phyloP scores from a whole-genome alignment of 2,797 vertebrate species.

The Mus spretus region DNA sequence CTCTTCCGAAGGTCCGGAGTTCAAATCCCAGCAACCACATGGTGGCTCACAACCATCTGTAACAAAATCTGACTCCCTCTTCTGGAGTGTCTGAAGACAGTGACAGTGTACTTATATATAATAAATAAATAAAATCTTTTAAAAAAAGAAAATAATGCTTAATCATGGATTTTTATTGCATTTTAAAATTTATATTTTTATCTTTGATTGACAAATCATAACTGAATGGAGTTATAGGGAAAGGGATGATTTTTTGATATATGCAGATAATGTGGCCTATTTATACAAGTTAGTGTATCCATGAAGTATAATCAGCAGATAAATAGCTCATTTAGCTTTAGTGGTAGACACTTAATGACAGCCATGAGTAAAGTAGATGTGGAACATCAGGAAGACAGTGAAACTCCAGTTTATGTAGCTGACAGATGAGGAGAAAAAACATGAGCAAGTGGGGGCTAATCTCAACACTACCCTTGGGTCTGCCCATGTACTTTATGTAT shows the following conservation, averaged over 20 bases:
- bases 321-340: background rate
- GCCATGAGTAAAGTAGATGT: background rate
- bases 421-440: background rate
- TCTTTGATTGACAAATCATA: background rate
- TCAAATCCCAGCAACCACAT: no score
- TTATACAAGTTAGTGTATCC: background rate
- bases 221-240: background rate
- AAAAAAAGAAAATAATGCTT: background rate
- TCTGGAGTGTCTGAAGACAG: no score
- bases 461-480: background rate
- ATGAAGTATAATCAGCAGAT: background rate
- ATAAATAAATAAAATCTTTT: no score
- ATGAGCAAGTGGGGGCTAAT: background rate
- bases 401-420: background rate
- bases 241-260: background rate
- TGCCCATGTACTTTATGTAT: background rate
- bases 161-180: background rate
- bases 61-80: no score
- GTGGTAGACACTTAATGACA: background rate
- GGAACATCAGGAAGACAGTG: background rate
- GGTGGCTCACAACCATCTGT: no score
- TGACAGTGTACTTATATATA: no score
- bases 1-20: no score
- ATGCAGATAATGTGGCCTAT: background rate
- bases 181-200: background rate